Evolutionary conservation across 2,888 invertebrate species (phyloP).

Genomic region (Cremastinae sp.): DNA sequence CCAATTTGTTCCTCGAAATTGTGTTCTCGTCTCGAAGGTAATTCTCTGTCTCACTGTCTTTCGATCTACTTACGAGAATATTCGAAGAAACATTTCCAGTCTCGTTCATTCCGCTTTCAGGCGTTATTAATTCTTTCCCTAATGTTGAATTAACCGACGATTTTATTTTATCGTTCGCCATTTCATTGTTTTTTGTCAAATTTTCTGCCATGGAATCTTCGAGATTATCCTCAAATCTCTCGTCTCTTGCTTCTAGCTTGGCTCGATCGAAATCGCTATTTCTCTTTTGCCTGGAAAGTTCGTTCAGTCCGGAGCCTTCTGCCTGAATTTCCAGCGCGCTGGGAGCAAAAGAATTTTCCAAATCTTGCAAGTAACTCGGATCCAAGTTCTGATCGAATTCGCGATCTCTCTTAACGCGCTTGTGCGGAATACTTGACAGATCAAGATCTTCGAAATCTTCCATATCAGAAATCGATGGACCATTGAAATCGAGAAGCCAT

Average conservation of each 20-base stretch:
- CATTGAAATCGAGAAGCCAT: constrained; percentile 51
- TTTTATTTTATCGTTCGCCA: not conserved
- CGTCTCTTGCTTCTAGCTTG: constrained; percentile 27
- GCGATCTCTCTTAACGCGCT: constrained; percentile 60
- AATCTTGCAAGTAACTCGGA: constrained; percentile 51
- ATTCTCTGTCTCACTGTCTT: no score
- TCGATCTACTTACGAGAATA: not conserved
- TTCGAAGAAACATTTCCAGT: not conserved
- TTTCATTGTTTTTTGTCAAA: constrained; percentile 1
- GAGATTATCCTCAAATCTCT: not conserved
- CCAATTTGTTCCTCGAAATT: constrained; percentile 40
- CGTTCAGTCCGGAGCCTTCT: not conserved
- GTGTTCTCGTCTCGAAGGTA: constrained; percentile 42
- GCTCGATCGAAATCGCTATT: not conserved
- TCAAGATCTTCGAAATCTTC: constrained; percentile 34
- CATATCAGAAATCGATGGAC: constrained; percentile 49
- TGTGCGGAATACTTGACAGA: constrained; percentile 23
- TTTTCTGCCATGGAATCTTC: not conserved
- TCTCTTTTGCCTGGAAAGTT: constrained; percentile 12
- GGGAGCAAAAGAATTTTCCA: constrained; percentile 52
- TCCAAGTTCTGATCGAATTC: constrained; percentile 37
- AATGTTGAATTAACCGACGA: not conserved
- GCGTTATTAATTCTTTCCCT: not conserved
- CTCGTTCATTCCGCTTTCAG: not conserved
- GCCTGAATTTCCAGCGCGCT: constrained; percentile 48